These are phyloP conservation scores for Pegoplata infirma DNA, from an alignment of 2,888 invertebrate species.

Conservation along the genomic window DNA sequence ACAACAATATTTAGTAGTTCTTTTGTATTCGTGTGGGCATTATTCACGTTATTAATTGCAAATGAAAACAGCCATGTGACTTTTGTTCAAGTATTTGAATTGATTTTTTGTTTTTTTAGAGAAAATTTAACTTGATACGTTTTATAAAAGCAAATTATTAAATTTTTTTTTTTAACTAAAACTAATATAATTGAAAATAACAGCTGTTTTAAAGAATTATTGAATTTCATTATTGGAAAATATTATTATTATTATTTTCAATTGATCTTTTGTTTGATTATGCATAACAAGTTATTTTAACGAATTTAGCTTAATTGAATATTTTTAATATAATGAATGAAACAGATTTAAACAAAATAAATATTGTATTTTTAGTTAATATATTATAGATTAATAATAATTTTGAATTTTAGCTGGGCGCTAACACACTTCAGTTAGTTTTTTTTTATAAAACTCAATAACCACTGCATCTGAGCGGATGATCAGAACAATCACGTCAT, in stretches of 20 bases:
- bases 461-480: no score
- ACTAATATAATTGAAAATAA: not conserved
- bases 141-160: not conserved
- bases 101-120: not conserved
- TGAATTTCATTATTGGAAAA: slow-evolving; percentile 37
- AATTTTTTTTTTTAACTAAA: no score
- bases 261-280: not conserved
- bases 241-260: not conserved
- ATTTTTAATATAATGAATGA: not conserved
- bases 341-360: no score
- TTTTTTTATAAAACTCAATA: no score
- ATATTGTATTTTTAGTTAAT: no score
- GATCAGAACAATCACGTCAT: no score
- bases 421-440: no score
- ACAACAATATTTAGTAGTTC: not conserved
- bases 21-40: not conserved
- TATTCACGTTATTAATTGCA: slow-evolving; percentile 19
- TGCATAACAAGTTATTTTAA: not conserved
- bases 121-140: not conserved
- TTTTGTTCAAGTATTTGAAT: slow-evolving; percentile 15
- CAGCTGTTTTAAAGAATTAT: slow-evolving; percentile 51
- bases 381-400: no score
- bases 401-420: no score
- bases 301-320: not conserved
- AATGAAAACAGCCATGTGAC: slow-evolving; percentile 37